phyloP scores from a whole-genome alignment of 2,113 vertebrate genomes.

The Platycercus adscitus region DNA sequence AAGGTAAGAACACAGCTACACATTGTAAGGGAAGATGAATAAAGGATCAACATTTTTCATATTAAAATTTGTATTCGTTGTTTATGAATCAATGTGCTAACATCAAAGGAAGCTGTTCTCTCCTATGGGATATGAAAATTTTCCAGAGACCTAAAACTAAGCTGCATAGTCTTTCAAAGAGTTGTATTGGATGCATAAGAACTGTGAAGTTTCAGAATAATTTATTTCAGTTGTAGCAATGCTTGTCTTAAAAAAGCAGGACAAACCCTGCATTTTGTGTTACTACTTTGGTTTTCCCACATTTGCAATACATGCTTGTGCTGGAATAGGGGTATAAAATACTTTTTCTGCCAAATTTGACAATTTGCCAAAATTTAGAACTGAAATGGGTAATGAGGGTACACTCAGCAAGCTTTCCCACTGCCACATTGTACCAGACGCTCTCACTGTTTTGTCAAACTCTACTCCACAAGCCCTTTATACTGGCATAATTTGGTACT shows the following conservation, averaged over 20 bases:
- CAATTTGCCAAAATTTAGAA: neutral
- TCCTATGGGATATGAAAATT: neutral
- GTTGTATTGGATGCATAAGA: neutral
- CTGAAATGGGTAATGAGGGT: neutral
- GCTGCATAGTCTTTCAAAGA: neutral
- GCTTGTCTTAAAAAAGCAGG: neutral
- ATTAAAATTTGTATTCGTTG: neutral
- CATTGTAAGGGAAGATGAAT: neutral
- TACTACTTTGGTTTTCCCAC: neutral
- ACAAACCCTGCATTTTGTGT: neutral
- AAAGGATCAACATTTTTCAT: fast-evolving
- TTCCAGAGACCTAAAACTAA: neutral
- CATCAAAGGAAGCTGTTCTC: neutral
- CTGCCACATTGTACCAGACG: neutral
- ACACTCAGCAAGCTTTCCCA: neutral
- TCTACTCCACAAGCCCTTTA: neutral
- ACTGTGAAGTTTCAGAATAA: neutral
- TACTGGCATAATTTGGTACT: neutral
- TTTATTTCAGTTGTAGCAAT: neutral
- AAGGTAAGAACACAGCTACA: neutral
- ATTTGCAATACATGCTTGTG: neutral
- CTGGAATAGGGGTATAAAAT: neutral
- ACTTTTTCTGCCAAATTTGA: neutral
- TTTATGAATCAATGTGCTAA: neutral
- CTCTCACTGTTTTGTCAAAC: neutral